Percentiles rank a stretch among this genome's conserved stretches.
These are phyloP conservation scores for Potamarius usumacintae DNA, from an alignment of 2,113 vertebrate genomes.

Conservation along the genomic window DNA sequence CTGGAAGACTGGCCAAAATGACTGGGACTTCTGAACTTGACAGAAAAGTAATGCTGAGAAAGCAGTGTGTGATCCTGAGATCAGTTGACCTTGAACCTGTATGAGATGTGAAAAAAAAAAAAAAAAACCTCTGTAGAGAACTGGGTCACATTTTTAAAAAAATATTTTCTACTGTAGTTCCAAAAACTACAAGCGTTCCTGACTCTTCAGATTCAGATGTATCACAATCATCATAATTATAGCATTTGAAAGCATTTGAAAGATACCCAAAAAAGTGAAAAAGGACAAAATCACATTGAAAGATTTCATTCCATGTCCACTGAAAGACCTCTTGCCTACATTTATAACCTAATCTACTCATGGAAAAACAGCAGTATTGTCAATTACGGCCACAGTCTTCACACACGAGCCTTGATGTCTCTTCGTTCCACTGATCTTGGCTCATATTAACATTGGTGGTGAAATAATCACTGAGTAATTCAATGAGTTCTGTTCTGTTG, in stretches of 20 bases:
- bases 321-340: neutral
- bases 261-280: neutral
- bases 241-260: neutral
- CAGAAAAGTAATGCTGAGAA: conserved; percentile 11
- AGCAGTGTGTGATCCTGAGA: neutral
- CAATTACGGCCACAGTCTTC: neutral
- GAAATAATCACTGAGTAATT: neutral
- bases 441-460: neutral
- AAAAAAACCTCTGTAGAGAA: neutral
- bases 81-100: neutral
- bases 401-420: neutral
- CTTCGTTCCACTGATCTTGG: neutral
- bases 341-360: neutral
- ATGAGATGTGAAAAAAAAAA: neutral
- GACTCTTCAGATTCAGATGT: neutral
- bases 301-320: neutral
- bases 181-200: neutral
- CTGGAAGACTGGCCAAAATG: conserved; percentile 19
- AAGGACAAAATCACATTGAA: neutral
- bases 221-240: neutral
- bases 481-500: neutral
- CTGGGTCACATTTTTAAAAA: neutral
- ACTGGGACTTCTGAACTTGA: neutral
- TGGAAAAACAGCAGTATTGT: neutral
- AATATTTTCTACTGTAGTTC: neutral